These are phyloP conservation scores for Malthinus seriepunctatus DNA, from an alignment of 2,888 invertebrate genomes.

Conservation along the genomic window DNA sequence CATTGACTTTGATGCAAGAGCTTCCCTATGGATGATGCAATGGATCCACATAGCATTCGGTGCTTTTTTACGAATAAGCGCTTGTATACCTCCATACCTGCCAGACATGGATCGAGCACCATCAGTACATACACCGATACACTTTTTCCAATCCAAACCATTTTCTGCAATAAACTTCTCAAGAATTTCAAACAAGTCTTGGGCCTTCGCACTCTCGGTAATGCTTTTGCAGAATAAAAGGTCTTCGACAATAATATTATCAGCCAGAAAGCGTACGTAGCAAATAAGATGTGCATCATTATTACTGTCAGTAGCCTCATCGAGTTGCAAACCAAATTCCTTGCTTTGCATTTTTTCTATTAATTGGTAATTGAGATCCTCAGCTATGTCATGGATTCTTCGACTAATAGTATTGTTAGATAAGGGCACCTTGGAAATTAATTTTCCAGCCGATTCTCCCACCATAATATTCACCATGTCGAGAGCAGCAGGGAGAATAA, in stretches of 20 bases:
- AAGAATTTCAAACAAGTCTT: constrained; percentile 26
- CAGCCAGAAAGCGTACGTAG: constrained; percentile 12
- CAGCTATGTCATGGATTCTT: constrained; percentile 31
- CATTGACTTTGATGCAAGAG: constrained; percentile 7
- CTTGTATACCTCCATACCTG: constrained; percentile 11
- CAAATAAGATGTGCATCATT: constrained; percentile 18
- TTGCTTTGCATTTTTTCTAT: too few species aligned
- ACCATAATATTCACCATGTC: too few species aligned
- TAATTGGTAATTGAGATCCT: constrained; percentile 15
- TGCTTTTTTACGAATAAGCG: constrained; percentile 28
- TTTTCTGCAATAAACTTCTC: constrained; percentile 28
- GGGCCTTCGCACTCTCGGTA: too few species aligned
- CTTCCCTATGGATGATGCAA: constrained; percentile 27
- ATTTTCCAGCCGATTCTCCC: too few species aligned
- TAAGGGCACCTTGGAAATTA: constrained; percentile 31
- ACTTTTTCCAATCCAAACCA: constrained; percentile 28
- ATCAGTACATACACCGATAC: too few species aligned
- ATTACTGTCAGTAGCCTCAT: constrained; percentile 21
- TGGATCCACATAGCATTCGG: constrained; percentile 26
- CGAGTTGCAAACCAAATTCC: constrained; percentile 10
- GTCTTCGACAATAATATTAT: constrained; percentile 11
- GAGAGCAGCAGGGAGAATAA: too few species aligned
- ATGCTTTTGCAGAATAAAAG: constrained; percentile 20
- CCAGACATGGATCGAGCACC: too few species aligned
- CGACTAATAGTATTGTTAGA: constrained; percentile 34